A percentile compares a stretch with the other conserved stretches of the same genome.
These are phyloP conservation scores for Cyanoramphus novaezelandiae DNA, from an alignment of 2,113 vertebrate species.

Conservation along the genomic window DNA sequence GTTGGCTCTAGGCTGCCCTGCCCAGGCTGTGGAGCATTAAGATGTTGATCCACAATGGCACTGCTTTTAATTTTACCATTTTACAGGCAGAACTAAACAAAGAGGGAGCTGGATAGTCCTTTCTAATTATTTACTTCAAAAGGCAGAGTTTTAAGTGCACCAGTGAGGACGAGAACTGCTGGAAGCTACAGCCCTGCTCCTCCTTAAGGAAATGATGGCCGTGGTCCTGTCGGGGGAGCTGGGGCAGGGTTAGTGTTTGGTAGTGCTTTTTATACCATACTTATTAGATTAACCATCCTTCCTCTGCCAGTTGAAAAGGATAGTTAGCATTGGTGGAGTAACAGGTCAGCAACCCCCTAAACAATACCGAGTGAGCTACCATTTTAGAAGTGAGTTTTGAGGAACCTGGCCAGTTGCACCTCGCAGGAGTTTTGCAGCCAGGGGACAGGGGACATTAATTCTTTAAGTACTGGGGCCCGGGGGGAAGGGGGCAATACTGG, in stretches of 20 bases:
- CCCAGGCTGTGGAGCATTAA: background rate
- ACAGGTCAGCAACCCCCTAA: background rate
- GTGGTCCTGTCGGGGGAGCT: background rate
- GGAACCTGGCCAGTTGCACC: background rate
- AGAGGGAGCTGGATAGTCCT: background rate
- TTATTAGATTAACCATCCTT: background rate
- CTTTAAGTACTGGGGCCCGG: fast-evolving
- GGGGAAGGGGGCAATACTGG: background rate
- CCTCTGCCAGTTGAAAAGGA: background rate
- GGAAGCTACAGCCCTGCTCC: background rate
- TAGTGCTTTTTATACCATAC: background rate
- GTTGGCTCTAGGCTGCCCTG: background rate
- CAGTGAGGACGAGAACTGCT: background rate
- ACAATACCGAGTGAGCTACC: background rate
- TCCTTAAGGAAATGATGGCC: fast-evolving
- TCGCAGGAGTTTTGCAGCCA: background rate
- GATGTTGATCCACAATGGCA: background rate
- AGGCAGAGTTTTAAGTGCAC: background rate
- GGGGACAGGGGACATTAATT: background rate
- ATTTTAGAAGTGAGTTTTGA: background rate
- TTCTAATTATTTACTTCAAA: background rate
- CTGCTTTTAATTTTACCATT: background rate
- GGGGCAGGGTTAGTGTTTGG: background rate
- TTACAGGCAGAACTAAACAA: background rate
- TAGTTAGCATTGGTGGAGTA: background rate